These are phyloP conservation scores for Cinclus cinclus DNA, from an alignment of 2,113 vertebrate species.

Conservation along the genomic window DNA sequence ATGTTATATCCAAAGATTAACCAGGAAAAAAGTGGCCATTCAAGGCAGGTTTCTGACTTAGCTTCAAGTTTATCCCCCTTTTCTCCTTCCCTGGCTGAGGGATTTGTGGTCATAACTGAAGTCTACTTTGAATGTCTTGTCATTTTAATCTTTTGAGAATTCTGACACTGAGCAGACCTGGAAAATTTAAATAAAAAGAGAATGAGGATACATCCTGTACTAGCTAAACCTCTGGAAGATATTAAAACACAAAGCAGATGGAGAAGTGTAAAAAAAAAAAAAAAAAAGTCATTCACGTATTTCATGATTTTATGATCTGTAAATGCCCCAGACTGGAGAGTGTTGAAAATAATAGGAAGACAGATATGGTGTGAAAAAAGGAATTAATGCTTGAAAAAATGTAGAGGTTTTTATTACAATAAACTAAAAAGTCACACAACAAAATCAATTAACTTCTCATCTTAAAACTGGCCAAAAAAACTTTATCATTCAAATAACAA, in stretches of 20 bases:
- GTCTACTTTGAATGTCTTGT: neutral
- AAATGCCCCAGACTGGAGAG: neutral
- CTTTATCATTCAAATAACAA: neutral
- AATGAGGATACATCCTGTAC: neutral
- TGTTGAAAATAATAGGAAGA: neutral
- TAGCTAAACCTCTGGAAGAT: neutral
- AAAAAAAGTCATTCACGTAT: neutral
- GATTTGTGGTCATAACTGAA: neutral
- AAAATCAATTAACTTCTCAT: neutral
- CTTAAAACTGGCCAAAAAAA: neutral
- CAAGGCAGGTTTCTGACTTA: slow-evolving; percentile 31
- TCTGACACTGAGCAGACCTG: neutral
- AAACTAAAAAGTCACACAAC: neutral
- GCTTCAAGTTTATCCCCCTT: neutral
- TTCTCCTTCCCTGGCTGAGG: neutral
- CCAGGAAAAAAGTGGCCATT: neutral
- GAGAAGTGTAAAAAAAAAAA: neutral
- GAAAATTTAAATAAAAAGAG: slow-evolving; percentile 2
- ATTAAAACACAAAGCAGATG: neutral
- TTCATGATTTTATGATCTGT: neutral
- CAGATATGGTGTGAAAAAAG: neutral
- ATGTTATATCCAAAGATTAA: slow-evolving; percentile 33
- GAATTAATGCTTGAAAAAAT: neutral
- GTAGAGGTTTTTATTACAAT: neutral
- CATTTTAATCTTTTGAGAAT: neutral